Percentiles rank a stretch among this genome's conserved stretches.
phyloP scores from a whole-genome alignment of 2,888 invertebrate genomes.

The Sericinus montela region DNA sequence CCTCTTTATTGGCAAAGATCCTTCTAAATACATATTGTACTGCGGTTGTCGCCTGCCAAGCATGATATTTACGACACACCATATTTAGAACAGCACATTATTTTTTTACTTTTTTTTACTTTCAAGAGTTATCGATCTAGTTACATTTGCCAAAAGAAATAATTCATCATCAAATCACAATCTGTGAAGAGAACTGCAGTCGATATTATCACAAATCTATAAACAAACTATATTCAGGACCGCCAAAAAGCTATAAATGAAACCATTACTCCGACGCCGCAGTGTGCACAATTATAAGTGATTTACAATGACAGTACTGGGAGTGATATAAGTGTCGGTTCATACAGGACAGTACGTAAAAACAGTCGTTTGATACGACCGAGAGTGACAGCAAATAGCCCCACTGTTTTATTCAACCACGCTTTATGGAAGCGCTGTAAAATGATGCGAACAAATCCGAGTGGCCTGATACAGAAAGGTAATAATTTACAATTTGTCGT shows the following conservation, averaged over 20 bases:
- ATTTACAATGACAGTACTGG: conserved; percentile 5
- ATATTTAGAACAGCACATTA: no score
- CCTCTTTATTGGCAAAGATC: no score
- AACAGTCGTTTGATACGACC: conserved; percentile 1
- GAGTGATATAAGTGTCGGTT: background rate
- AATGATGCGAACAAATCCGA: conserved; percentile 4
- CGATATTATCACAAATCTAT: background rate
- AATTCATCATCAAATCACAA: no score
- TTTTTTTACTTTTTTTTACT: no score
- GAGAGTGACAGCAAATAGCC: conserved; percentile 10
- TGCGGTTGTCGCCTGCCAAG: no score
- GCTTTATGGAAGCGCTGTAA: conserved; percentile 6
- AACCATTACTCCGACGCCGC: background rate
- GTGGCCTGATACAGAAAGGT: background rate
- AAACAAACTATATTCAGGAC: background rate
- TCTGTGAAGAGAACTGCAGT: no score
- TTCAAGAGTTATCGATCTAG: no score
- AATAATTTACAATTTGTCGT: conserved; percentile 7
- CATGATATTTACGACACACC: no score
- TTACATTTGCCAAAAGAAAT: no score
- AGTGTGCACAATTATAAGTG: conserved; percentile 12
- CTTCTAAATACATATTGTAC: no score
- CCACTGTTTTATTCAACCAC: conserved; percentile 8
- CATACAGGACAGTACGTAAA: background rate
- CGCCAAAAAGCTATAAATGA: conserved; percentile 3